phyloP scores from a whole-genome alignment of 2,113 vertebrate genomes.

The Aphelocoma coerulescens region DNA sequence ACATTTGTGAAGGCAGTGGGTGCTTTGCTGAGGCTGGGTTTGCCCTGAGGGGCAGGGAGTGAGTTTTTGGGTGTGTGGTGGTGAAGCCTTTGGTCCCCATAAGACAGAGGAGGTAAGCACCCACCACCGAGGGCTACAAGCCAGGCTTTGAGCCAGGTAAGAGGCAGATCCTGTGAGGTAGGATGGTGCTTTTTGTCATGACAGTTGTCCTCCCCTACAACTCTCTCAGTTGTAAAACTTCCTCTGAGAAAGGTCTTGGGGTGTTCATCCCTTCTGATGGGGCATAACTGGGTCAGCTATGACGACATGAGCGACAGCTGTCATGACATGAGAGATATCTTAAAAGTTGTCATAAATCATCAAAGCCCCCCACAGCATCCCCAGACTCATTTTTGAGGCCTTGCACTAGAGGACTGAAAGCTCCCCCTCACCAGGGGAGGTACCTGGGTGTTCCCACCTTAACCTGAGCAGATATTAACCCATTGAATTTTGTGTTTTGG shows the following conservation, averaged over 20 bases:
- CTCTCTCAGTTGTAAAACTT: not conserved
- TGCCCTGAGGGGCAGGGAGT: not conserved
- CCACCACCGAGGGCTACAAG: not conserved
- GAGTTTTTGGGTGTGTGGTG: not conserved
- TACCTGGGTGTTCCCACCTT: not conserved
- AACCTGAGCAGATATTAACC: not conserved
- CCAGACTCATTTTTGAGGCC: not conserved
- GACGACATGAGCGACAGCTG: not conserved
- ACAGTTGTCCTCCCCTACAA: not conserved
- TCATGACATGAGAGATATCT: not conserved
- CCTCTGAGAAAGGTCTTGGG: not conserved
- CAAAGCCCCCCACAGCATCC: not conserved
- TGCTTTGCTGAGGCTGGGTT: not conserved
- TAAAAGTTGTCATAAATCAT: not conserved
- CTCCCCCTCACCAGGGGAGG: fast-evolving
- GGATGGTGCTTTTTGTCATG: not conserved
- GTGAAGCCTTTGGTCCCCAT: not conserved
- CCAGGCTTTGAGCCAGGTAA: not conserved
- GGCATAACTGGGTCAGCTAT: not conserved
- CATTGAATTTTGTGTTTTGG: not conserved
- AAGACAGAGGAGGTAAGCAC: not conserved
- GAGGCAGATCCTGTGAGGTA: not conserved
- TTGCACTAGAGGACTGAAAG: not conserved
- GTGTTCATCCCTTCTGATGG: not conserved
- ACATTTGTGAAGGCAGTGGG: not conserved